Percentiles rank a stretch among this genome's conserved stretches.
Evolutionary conservation across 2,888 invertebrate species (phyloP).

Genomic region (Standfussiana lucernea): DNA sequence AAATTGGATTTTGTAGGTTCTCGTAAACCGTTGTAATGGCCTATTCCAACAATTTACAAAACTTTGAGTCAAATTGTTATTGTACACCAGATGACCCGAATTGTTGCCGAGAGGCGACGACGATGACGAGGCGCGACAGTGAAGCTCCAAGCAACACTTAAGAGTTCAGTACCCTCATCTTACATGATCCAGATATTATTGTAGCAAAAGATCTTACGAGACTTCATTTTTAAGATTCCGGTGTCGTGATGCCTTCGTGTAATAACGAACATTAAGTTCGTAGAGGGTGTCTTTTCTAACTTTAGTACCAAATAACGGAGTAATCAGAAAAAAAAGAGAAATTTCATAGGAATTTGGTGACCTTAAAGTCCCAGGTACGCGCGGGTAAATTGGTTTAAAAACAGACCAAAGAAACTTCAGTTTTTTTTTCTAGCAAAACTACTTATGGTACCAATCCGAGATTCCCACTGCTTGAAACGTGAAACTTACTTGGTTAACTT

Average conservation of each 20-base stretch:
- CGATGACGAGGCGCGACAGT: not conserved
- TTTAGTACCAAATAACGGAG: not conserved
- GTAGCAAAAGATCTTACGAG: not conserved
- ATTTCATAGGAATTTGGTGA: not conserved
- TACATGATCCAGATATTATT: conserved; percentile 8
- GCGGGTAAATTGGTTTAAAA: not conserved
- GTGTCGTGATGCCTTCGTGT: not conserved
- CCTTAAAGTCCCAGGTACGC: not conserved
- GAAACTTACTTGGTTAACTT: conserved; percentile 8
- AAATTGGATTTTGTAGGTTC: conserved; percentile 48
- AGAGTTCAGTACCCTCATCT: conserved; percentile 23
- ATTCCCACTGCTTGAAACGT: conserved; percentile 13
- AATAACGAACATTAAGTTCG: not conserved
- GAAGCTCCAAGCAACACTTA: conserved; percentile 14
- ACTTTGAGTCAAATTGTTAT: conserved; percentile 43
- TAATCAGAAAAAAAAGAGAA: not conserved
- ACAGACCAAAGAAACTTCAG: not conserved
- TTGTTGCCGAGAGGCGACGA: conserved; percentile 13
- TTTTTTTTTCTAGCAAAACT: not conserved
- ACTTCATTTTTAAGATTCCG: not conserved
- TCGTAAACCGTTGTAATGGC: conserved; percentile 47
- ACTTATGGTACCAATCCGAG: conserved; percentile 21
- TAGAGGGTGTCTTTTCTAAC: not conserved
- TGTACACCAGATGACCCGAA: conserved; percentile 37
- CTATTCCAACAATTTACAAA: conserved; percentile 44